Conservation (phyloP, 2,888 invertebrate species). For the Coelinius sp. region DNA sequence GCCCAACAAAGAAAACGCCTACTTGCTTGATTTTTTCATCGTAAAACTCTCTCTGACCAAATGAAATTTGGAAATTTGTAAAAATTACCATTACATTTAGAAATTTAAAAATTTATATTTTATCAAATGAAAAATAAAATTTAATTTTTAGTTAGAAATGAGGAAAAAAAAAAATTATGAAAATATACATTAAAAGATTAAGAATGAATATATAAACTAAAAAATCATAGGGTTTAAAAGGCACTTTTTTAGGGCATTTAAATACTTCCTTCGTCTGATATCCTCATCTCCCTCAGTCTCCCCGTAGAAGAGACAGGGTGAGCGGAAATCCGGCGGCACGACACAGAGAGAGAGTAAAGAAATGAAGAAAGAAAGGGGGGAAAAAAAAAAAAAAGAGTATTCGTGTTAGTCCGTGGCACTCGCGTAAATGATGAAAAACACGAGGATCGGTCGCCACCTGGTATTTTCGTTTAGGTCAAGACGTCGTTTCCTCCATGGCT, state of each 20-base stretch:
- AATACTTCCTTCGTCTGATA: conserved; percentile 34
- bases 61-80: not conserved
- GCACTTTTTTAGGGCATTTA: conserved; percentile 32
- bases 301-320: conserved; percentile 52
- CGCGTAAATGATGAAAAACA: conserved; percentile 11
- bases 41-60: not conserved
- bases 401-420: conserved; percentile 39
- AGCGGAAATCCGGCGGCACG: conserved; percentile 66
- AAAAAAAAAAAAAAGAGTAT: conserved; percentile 32
- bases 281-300: conserved; percentile 46
- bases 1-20: conserved; percentile 33
- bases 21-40: not conserved
- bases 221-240: conserved; percentile 12
- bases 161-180: too few relatives aligned
- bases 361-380: too few relatives aligned
- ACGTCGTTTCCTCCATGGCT: conserved; percentile 33
- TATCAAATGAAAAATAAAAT: too few relatives aligned
- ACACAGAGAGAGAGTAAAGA: conserved; percentile 32
- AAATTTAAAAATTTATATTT: too few relatives aligned
- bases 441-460: conserved; percentile 63
- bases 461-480: conserved; percentile 52
- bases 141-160: too few relatives aligned
- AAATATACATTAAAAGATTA: too few relatives aligned
- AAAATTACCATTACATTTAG: too few relatives aligned
- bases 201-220: too few relatives aligned